Percentiles rank a stretch among this genome's conserved stretches.
phyloP scores from a whole-genome alignment of 1,140 invertebrate species.

The Cydia amplana region DNA sequence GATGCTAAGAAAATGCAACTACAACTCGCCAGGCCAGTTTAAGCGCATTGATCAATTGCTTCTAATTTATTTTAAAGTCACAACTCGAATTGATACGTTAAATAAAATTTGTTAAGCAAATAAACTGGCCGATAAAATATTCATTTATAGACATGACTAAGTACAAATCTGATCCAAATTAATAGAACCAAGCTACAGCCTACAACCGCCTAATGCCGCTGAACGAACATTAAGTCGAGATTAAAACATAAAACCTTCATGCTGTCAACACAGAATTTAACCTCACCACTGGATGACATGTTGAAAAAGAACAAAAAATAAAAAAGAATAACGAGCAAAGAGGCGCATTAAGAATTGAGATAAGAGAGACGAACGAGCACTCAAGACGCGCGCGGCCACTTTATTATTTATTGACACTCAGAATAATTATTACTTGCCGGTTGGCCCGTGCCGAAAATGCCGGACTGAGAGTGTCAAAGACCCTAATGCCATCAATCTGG shows the following conservation, averaged over 20 bases:
- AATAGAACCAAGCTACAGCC: slow-evolving; percentile 43
- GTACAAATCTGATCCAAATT: slow-evolving; percentile 57
- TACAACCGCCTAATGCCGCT: slow-evolving; percentile 50
- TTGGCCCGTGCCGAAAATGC: slow-evolving; percentile 71
- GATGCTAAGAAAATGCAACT: slow-evolving; percentile 54
- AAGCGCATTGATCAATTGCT: slow-evolving; percentile 60
- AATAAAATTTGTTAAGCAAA: slow-evolving; percentile 27
- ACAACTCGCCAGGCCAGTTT: slow-evolving; percentile 52
- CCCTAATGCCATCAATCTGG: slow-evolving; percentile 43
- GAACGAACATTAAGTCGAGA: slow-evolving; percentile 64
- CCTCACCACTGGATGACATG: slow-evolving; percentile 61
- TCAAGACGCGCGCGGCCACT: slow-evolving; percentile 66
- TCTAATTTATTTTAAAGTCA: slow-evolving; percentile 50
- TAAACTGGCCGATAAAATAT: slow-evolving; percentile 20
- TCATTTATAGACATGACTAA: slow-evolving; percentile 39
- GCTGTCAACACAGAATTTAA: slow-evolving; percentile 76
- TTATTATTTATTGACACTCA: slow-evolving; percentile 80
- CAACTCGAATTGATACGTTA: background rate
- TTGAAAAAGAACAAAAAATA: slow-evolving; percentile 59
- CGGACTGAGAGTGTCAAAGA: slow-evolving; percentile 42
- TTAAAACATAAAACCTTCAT: slow-evolving; percentile 76
- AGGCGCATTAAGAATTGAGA: slow-evolving; percentile 78
- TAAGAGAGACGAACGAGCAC: slow-evolving; percentile 76
- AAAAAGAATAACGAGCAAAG: slow-evolving; percentile 68
- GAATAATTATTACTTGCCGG: slow-evolving; percentile 75